Percentiles rank a stretch among this genome's conserved stretches.
phyloP scores from a whole-genome alignment of 2,888 invertebrate genomes.

The Lepidocyrtinus sp. region DNA sequence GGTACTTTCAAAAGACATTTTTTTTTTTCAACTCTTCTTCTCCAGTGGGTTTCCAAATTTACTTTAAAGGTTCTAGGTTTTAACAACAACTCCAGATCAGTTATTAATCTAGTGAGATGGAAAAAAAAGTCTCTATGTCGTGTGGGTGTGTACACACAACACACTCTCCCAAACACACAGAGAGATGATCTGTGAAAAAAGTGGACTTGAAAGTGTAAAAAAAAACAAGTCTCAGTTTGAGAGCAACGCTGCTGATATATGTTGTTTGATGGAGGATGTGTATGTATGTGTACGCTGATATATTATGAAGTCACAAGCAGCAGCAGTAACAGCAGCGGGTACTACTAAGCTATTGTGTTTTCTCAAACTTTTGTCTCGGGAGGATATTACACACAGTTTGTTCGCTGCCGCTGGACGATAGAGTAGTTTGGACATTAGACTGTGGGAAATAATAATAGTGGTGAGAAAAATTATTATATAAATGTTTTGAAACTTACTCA shows the following conservation, averaged over 20 bases:
- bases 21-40: too few relatives aligned
- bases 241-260: background rate
- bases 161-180: background rate
- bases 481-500: conserved; percentile 60
- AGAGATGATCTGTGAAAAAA: background rate
- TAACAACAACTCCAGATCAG: too few relatives aligned
- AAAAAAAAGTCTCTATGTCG: too few relatives aligned
- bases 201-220: background rate
- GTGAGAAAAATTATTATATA: background rate
- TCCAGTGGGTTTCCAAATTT: too few relatives aligned
- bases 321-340: conserved; percentile 4
- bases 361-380: too few relatives aligned
- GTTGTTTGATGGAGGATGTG: background rate
- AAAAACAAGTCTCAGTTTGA: too few relatives aligned
- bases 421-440: too few relatives aligned
- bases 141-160: background rate
- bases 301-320: too few relatives aligned
- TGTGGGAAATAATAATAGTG: background rate
- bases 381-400: background rate
- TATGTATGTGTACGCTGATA: background rate
- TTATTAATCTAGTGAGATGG: too few relatives aligned
- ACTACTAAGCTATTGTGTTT: too few relatives aligned
- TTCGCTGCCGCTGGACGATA: conserved; percentile 5
- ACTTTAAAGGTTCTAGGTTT: too few relatives aligned
- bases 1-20: too few relatives aligned